Percentiles rank a stretch among this genome's conserved stretches.
Conservation (phyloP, 2,113 vertebrate genomes). For the Bubo blakistoni region DNA sequence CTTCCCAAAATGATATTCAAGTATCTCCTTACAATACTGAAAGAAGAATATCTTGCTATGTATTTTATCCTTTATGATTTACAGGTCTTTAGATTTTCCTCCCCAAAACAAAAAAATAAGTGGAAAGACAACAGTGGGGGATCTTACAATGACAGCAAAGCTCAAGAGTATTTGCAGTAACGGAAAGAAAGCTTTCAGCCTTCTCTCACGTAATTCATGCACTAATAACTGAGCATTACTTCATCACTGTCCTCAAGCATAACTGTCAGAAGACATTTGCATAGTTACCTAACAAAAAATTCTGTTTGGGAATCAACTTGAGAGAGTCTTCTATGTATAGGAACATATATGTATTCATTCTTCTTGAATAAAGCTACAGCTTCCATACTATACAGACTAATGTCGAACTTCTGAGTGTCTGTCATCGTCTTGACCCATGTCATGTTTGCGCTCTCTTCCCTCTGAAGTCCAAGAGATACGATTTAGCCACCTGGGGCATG, state of each 20-base stretch:
- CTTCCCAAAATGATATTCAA: not conserved
- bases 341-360: not conserved
- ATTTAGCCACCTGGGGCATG: not conserved
- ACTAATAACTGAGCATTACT: not conserved
- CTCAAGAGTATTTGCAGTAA: not conserved
- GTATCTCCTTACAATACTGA: not conserved
- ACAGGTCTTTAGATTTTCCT: not conserved
- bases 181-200: not conserved
- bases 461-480: not conserved
- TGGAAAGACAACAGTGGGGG: not conserved
- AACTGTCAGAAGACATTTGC: not conserved
- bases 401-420: not conserved
- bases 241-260: not conserved
- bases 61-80: not conserved
- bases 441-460: not conserved
- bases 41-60: not conserved
- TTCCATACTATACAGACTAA: not conserved
- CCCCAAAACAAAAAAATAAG: not conserved
- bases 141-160: not conserved
- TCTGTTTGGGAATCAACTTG: not conserved
- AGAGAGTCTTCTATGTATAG: not conserved
- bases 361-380: not conserved
- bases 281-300: not conserved
- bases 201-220: not conserved
- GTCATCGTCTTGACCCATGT: not conserved